Conservation (phyloP, 2,797 vertebrate genomes). For the Apodemus agrarius region DNA sequence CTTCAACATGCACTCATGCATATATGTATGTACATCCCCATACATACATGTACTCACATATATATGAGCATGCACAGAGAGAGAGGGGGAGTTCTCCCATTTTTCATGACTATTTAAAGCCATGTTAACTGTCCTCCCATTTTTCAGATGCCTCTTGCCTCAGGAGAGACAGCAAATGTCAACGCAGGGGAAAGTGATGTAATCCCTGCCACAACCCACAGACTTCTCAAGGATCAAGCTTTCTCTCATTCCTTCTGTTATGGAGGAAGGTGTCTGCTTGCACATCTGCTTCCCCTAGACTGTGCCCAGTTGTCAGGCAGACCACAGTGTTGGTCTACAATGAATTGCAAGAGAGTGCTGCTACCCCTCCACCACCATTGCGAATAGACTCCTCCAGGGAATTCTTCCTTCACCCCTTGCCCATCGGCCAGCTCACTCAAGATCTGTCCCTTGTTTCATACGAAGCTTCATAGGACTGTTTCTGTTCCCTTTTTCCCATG, state of each 20-base stretch:
- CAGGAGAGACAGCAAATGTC: conserved; percentile 38
- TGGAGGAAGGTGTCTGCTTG: neutral
- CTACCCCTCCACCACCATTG: neutral
- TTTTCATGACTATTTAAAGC: conserved; percentile 40
- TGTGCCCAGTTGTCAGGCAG: neutral
- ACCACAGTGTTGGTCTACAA: neutral
- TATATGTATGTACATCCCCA: neutral
- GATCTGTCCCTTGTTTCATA: neutral
- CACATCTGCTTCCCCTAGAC: neutral
- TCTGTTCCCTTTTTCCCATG: neutral
- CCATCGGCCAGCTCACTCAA: neutral
- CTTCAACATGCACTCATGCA: neutral
- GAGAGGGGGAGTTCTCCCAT: neutral
- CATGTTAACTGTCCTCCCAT: neutral
- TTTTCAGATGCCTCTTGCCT: conserved; percentile 41
- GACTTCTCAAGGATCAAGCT: neutral
- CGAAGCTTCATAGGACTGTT: neutral
- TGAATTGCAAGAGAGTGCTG: too few species aligned
- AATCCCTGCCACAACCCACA: neutral
- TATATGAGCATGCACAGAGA: too few species aligned
- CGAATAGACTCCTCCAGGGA: neutral
- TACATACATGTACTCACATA: neutral
- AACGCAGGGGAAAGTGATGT: neutral
- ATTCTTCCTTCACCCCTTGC: neutral
- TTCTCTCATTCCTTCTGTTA: neutral